These are phyloP conservation scores for Laticauda colubrina DNA, from an alignment of 2,113 vertebrate genomes.

Conservation along the genomic window DNA sequence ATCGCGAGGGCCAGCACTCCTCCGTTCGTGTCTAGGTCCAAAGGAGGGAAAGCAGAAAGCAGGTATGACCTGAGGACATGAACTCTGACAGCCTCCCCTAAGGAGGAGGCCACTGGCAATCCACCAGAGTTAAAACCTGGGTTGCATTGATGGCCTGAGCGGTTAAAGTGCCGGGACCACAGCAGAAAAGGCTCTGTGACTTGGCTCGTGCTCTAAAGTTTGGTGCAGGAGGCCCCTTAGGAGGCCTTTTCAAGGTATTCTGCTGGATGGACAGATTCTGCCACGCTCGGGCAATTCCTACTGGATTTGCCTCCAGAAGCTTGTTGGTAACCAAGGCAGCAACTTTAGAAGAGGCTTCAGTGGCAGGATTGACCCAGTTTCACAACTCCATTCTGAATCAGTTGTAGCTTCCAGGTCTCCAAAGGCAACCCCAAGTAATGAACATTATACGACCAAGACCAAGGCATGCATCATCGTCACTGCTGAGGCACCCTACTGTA, in stretches of 20 bases:
- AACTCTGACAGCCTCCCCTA: background rate
- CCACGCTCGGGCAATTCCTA: background rate
- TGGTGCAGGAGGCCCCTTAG: background rate
- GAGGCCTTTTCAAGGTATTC: background rate
- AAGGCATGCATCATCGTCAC: background rate
- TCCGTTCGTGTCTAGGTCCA: background rate
- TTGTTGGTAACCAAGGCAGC: background rate
- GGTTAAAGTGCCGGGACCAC: background rate
- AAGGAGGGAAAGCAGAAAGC: background rate
- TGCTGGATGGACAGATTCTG: background rate
- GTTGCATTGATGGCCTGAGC: background rate
- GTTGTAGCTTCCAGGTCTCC: background rate
- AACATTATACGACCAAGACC: background rate
- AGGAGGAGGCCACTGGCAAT: background rate
- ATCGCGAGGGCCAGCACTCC: accelerated
- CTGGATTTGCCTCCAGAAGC: background rate
- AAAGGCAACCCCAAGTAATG: background rate
- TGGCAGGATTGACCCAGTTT: background rate
- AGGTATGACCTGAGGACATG: background rate
- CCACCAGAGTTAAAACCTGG: background rate
- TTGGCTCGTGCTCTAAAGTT: background rate
- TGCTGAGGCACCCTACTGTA: background rate
- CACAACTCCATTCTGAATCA: background rate
- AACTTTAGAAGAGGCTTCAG: background rate
- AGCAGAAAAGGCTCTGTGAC: background rate